Percentiles rank a stretch among this genome's conserved stretches.
Conservation (phyloP, 2,888 invertebrate species). For the Synanthedon vespiformis region DNA sequence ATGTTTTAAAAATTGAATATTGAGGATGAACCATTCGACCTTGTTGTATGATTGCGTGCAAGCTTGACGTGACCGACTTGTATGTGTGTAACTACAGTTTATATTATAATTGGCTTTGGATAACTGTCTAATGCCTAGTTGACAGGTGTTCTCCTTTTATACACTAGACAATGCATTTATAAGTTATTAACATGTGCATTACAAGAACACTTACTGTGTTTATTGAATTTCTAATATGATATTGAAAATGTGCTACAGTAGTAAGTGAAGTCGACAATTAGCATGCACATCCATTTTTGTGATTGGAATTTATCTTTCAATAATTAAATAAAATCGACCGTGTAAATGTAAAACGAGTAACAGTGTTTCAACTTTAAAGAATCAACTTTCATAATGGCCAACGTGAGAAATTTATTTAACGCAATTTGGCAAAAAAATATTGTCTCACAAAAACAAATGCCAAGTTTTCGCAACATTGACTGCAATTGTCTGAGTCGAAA, state of each 20-base stretch:
- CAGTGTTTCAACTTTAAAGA: too few relatives aligned
- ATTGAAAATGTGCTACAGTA: too few relatives aligned
- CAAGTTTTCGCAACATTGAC: not conserved
- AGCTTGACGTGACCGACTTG: conserved; percentile 29
- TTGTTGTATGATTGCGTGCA: conserved; percentile 21
- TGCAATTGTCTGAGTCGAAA: conserved; percentile 31
- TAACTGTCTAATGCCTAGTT: conserved; percentile 7
- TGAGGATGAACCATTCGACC: conserved; percentile 15
- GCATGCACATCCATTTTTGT: too few relatives aligned
- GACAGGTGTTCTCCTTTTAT: conserved; percentile 7
- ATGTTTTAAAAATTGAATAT: not conserved
- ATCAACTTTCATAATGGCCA: not conserved
- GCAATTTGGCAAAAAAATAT: not conserved
- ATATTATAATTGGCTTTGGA: conserved; percentile 11
- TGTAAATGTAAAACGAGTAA: too few relatives aligned
- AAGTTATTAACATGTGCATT: too few relatives aligned
- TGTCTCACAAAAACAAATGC: not conserved
- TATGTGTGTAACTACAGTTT: conserved; percentile 7
- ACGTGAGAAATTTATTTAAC: not conserved
- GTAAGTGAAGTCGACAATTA: too few relatives aligned
- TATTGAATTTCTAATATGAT: too few relatives aligned
- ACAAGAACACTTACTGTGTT: too few relatives aligned
- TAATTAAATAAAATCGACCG: too few relatives aligned
- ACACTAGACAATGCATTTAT: not conserved
- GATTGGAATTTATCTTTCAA: too few relatives aligned